These are phyloP conservation scores for Nibea albiflora DNA, from an alignment of 2,113 vertebrate species.

Conservation along the genomic window DNA sequence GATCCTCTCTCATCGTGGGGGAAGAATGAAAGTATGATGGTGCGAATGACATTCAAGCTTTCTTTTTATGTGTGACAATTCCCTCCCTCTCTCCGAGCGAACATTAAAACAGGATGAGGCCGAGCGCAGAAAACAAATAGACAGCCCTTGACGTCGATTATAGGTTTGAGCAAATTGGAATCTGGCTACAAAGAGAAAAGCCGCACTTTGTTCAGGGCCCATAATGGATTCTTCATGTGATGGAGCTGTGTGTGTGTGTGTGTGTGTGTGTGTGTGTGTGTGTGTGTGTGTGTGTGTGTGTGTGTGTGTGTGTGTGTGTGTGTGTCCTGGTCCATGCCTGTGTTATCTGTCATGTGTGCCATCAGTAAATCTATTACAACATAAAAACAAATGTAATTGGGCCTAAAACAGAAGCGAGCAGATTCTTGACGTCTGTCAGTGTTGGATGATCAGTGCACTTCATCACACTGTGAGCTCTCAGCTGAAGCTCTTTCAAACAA, in stretches of 20 bases:
- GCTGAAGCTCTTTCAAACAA: background rate
- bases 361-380: constrained; percentile 36
- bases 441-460: constrained; percentile 4
- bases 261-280: constrained; percentile 8
- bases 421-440: constrained; percentile 6
- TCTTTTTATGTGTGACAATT: constrained; percentile 63
- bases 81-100: constrained; percentile 27
- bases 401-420: constrained; percentile 10
- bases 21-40: constrained; percentile 68
- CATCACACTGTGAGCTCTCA: background rate
- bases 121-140: constrained; percentile 53
- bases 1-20: constrained; percentile 56
- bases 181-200: constrained; percentile 50
- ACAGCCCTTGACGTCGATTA: constrained; percentile 68
- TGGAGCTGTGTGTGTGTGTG: constrained; percentile 20
- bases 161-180: constrained; percentile 60
- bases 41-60: constrained; percentile 58
- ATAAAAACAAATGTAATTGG: constrained; percentile 28
- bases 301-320: constrained; percentile 18
- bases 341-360: background rate
- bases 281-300: constrained; percentile 30
- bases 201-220: constrained; percentile 30
- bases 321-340: background rate
- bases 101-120: constrained; percentile 50
- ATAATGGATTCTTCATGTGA: constrained; percentile 58